Base-by-base conservation (phyloP, 2,888 invertebrate genomes). In the Trissonchulus sp. region DNA sequence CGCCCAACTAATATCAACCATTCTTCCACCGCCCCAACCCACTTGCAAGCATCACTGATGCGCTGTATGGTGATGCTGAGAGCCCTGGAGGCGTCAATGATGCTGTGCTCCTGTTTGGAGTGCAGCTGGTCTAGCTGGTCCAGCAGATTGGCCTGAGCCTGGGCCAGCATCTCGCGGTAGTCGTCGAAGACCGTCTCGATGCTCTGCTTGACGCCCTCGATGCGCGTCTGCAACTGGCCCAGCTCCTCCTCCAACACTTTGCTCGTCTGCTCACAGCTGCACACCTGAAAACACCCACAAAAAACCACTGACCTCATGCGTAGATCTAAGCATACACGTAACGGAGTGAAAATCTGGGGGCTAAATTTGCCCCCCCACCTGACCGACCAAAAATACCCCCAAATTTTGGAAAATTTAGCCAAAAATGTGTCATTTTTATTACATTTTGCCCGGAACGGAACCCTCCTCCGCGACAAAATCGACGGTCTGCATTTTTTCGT, bases 21-120 rank as follows among this genome's bases (percentile, higher is more conserved):
- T n/a, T n/a, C n/a, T n/a, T n/a, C n/a, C n/a, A n/a, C n/a, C n/a
- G n/a, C n/a, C n/a, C n/a, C n/a, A n/a, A 62, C 74, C 3, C 36
- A 75, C 81, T 91, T 90, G 83, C 92, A 92, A 15, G 93, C 93
- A 83, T 92, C 92, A 82, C 93, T 92, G 78, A 94, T 90, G 81
- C 91, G 90, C 78, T 91, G 91, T 78, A 92, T 90, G 1, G 91
- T 91, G 83, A 92, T 93, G 34, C 30, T 48, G 35, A 62, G 36
- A 33, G 34, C 68, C 78, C 85, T 91, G 83, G 91, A 90, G 77
- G 91, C 88, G 83, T 94, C 93, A 93, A 94, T 94, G 48, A 94
- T 91, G 85, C 91, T 91, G 62, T 94, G 88, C 85, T 94, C 94
- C 77, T 93, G 90, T 82, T 91, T 90, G 77, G 91, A 91, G 85